phyloP scores from a whole-genome alignment of 2,113 vertebrate genomes.

The Hemibagrus wyckioides region DNA sequence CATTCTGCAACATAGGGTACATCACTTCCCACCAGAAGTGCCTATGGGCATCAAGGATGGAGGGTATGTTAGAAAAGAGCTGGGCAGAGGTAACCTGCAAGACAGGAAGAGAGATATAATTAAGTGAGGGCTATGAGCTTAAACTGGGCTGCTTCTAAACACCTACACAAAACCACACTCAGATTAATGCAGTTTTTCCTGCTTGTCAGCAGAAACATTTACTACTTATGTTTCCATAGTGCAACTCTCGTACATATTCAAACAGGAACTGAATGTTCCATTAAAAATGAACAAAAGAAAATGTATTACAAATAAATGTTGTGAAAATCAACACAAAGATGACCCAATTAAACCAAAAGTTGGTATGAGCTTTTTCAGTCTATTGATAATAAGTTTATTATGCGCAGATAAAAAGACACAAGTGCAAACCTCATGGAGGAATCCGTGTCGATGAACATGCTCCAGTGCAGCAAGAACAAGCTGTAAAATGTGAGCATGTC shows the following conservation, averaged over 20 bases:
- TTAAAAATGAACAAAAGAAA: constrained; percentile 24
- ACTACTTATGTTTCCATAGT: constrained; percentile 34
- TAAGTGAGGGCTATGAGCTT: constrained; percentile 7
- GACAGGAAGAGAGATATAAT: constrained; percentile 13
- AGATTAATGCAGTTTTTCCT: constrained; percentile 61
- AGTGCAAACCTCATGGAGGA: constrained; percentile 78
- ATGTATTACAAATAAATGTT: not conserved
- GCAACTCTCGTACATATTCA: constrained; percentile 7
- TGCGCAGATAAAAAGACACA: not conserved
- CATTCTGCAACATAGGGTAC: constrained; percentile 72
- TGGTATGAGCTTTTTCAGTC: not conserved
- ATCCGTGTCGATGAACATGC: constrained; percentile 72
- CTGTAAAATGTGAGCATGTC: constrained; percentile 60
- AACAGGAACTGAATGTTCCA: constrained; percentile 53
- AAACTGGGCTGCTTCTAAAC: constrained; percentile 33
- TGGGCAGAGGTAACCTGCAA: constrained; percentile 69
- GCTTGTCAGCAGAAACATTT: constrained; percentile 56
- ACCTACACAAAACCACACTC: constrained; percentile 26
- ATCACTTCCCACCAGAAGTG: constrained; percentile 81
- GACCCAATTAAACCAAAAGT: not conserved
- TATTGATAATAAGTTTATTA: not conserved
- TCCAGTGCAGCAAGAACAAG: constrained; percentile 75
- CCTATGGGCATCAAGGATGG: constrained; percentile 72
- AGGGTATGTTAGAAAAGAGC: constrained; percentile 78
- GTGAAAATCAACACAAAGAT: not conserved